Percentiles rank a stretch among this genome's conserved stretches.
phyloP scores from a whole-genome alignment of 2,888 invertebrate species.

The Hydriomena furcata region DNA sequence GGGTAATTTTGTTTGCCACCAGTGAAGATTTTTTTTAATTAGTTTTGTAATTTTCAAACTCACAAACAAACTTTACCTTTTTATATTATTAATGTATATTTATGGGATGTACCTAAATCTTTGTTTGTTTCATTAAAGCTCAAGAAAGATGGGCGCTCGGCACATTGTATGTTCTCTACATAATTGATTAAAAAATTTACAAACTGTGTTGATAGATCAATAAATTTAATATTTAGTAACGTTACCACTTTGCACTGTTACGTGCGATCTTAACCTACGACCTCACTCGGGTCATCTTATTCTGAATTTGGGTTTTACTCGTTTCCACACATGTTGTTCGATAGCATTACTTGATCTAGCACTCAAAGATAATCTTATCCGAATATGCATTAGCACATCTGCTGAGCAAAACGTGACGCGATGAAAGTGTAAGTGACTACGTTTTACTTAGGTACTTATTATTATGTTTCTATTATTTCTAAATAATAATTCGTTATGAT shows the following conservation, averaged over 20 bases:
- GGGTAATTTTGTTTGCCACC: too few relatives aligned
- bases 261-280: constrained; percentile 31
- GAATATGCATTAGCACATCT: neutral
- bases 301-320: constrained; percentile 18
- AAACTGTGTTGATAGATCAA: constrained; percentile 26
- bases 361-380: constrained; percentile 8
- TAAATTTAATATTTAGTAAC: constrained; percentile 27
- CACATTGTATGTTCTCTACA: neutral
- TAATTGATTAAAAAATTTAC: constrained; percentile 21
- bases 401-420: neutral
- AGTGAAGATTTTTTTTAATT: too few relatives aligned
- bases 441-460: too few relatives aligned
- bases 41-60: too few relatives aligned
- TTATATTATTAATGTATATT: too few relatives aligned
- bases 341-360: constrained; percentile 14
- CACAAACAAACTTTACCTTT: too few relatives aligned
- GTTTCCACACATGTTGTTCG: constrained; percentile 24
- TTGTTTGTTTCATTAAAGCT: constrained; percentile 20
- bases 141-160: constrained; percentile 5
- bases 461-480: too few relatives aligned
- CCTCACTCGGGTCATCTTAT: constrained; percentile 25
- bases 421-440: neutral
- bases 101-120: constrained; percentile 32
- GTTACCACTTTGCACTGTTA: constrained; percentile 22
- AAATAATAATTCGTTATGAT: neutral